A percentile compares a stretch with the other conserved stretches of the same genome.
Conservation (phyloP, 2,113 vertebrate species). For the Sisor rabdophorus region DNA sequence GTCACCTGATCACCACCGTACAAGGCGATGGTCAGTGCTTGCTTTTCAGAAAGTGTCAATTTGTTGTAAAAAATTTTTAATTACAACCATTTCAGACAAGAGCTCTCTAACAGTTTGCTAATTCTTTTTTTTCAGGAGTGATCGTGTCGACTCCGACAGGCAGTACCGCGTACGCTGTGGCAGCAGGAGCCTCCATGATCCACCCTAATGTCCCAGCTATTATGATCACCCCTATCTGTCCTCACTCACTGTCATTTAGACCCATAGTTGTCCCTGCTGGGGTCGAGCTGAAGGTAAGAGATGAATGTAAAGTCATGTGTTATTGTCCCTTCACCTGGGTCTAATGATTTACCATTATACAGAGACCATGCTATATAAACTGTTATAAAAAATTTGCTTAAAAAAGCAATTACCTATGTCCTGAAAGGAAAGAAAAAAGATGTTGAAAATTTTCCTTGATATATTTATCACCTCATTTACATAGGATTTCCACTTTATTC, state of each 20-base stretch:
- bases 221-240: slow-evolving; percentile 80
- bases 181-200: slow-evolving; percentile 78
- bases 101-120: neutral
- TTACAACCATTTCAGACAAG: neutral
- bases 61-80: neutral
- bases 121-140: slow-evolving; percentile 59
- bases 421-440: neutral
- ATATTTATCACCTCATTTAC: neutral
- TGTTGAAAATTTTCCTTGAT: no score
- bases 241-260: slow-evolving; percentile 78
- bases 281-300: slow-evolving; percentile 74
- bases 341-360: neutral
- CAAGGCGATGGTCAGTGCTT: slow-evolving; percentile 72
- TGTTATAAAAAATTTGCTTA: neutral
- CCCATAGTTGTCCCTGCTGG: slow-evolving; percentile 78
- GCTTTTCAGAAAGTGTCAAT: neutral
- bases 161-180: slow-evolving; percentile 74
- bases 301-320: neutral
- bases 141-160: slow-evolving; percentile 77
- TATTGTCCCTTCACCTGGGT: neutral
- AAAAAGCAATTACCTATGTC: neutral
- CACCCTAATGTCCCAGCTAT: slow-evolving; percentile 79
- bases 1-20: slow-evolving; percentile 76
- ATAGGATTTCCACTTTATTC: neutral
- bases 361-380: neutral